Evolutionary conservation across 2,113 vertebrate species (phyloP).

Genomic region (Nothocercus nigrocapillus): DNA sequence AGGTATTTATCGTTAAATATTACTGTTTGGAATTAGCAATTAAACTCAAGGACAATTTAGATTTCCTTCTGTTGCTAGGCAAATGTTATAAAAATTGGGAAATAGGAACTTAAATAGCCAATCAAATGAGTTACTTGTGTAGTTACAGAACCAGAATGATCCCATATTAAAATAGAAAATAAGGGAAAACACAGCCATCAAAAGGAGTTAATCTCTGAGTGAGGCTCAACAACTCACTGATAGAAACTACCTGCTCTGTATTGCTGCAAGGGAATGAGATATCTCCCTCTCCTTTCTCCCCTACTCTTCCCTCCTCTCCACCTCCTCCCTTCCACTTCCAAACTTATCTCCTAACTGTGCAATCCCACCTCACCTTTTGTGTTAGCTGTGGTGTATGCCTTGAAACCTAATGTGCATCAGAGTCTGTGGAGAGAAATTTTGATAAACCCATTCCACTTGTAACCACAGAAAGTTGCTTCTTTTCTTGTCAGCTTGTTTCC

Average conservation of each 20-base stretch:
- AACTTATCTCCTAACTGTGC: background rate
- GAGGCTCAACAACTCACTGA: background rate
- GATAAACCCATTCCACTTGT: background rate
- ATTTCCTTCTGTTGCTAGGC: background rate
- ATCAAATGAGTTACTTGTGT: background rate
- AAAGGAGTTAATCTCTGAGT: background rate
- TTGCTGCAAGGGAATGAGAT: accelerated
- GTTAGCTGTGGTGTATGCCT: background rate
- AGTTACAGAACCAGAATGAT: background rate
- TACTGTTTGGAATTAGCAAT: background rate
- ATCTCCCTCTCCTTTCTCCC: background rate
- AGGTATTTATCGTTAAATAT: background rate
- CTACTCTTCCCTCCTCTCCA: background rate
- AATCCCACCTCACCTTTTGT: background rate
- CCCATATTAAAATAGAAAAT: background rate
- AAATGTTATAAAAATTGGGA: background rate
- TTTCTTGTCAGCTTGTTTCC: background rate
- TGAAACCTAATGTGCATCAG: background rate
- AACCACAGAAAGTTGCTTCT: background rate
- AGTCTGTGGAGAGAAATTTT: background rate
- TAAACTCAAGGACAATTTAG: background rate
- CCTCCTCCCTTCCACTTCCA: background rate
- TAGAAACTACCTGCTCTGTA: background rate
- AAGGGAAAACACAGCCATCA: background rate
- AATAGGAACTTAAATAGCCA: background rate